Evolutionary conservation across 2,888 invertebrate species (phyloP).

Genomic region (Muschampia plurimacula): DNA sequence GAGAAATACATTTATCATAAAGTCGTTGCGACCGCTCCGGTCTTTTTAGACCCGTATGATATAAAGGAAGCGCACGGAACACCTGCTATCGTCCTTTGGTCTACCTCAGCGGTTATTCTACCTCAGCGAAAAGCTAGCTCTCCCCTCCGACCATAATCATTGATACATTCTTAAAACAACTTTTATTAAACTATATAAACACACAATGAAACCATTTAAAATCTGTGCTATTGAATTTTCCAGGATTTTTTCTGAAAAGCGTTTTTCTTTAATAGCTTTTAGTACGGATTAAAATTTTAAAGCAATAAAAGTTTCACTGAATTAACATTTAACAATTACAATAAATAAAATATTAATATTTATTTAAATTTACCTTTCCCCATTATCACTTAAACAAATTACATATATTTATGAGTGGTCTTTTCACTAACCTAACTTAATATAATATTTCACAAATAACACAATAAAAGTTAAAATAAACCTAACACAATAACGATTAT

Average conservation of each 20-base stretch:
- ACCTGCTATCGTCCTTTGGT: slow-evolving; percentile 52
- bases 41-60: slow-evolving; percentile 24
- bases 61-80: slow-evolving; percentile 49
- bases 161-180: slow-evolving; percentile 25
- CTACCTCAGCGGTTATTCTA: slow-evolving; percentile 44
- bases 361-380: too few relatives aligned
- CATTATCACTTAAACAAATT: too few relatives aligned
- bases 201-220: background rate
- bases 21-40: background rate
- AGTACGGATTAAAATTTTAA: too few relatives aligned
- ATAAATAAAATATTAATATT: too few relatives aligned
- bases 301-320: background rate
- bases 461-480: too few relatives aligned
- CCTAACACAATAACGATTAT: background rate
- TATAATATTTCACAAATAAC: too few relatives aligned
- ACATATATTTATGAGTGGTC: too few relatives aligned
- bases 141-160: slow-evolving; percentile 50
- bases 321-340: too few relatives aligned
- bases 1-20: background rate
- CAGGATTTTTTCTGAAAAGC: too few relatives aligned
- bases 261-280: too few relatives aligned
- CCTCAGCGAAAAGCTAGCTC: slow-evolving; percentile 52
- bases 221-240: too few relatives aligned
- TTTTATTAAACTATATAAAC: slow-evolving; percentile 31
- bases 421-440: too few relatives aligned